phyloP scores from a whole-genome alignment of 2,888 invertebrate genomes.

The Aplocera efformata region DNA sequence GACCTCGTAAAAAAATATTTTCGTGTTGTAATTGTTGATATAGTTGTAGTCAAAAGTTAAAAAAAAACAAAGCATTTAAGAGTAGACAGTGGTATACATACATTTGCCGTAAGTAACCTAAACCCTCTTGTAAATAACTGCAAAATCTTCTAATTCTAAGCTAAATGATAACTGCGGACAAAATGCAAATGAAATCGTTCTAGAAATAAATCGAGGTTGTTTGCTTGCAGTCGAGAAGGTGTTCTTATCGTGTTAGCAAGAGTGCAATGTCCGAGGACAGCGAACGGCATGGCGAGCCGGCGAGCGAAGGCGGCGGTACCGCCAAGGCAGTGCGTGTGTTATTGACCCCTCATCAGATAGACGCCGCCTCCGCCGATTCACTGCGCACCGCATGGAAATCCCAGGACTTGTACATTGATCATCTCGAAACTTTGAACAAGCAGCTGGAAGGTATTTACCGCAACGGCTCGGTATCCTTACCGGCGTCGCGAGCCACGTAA shows the following conservation, averaged over 20 bases:
- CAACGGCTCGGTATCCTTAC: slow-evolving; percentile 68
- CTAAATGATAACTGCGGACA: slow-evolving; percentile 59
- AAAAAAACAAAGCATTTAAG: slow-evolving; percentile 11
- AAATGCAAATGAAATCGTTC: slow-evolving; percentile 49
- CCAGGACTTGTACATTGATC: slow-evolving; percentile 88
- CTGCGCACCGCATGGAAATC: slow-evolving; percentile 86
- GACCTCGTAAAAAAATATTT: slow-evolving; percentile 47
- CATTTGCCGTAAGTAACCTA: slow-evolving; percentile 33
- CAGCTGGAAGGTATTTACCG: slow-evolving; percentile 88
- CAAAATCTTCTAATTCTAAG: slow-evolving; percentile 38
- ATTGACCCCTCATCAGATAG: slow-evolving; percentile 83
- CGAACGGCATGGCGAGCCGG: slow-evolving; percentile 71
- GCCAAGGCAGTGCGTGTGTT: slow-evolving; percentile 79
- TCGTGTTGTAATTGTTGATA: slow-evolving; percentile 36
- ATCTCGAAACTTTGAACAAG: slow-evolving; percentile 86
- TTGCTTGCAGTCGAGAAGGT: slow-evolving; percentile 72
- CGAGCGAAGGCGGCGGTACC: slow-evolving; percentile 74
- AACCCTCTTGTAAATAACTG: slow-evolving; percentile 6
- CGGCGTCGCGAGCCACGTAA: slow-evolving; percentile 65
- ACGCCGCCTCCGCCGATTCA: slow-evolving; percentile 82
- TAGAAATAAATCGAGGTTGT: slow-evolving; percentile 54
- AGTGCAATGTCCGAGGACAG: slow-evolving; percentile 79
- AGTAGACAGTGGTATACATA: slow-evolving; percentile 13
- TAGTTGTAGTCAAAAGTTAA: slow-evolving; percentile 24
- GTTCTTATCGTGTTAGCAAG: slow-evolving; percentile 64